Percentiles rank a stretch among this genome's conserved stretches.
phyloP scores from a whole-genome alignment of 2,797 vertebrate genomes.

The Rhinatrema bivittatum region DNA sequence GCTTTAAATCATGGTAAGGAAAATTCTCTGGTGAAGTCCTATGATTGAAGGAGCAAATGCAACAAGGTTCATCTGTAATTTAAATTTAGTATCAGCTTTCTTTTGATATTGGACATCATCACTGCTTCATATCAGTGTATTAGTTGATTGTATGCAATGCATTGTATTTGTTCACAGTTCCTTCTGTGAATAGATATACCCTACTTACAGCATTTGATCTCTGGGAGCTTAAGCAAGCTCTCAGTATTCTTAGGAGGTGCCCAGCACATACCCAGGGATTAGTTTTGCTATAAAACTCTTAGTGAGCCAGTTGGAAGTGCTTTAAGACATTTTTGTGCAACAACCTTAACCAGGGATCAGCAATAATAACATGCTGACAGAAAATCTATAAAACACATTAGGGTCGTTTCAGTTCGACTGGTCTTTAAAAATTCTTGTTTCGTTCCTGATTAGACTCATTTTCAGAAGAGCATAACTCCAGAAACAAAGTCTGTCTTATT shows the following conservation, averaged over 20 bases:
- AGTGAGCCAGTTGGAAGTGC: conserved; percentile 22
- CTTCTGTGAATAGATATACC: no score
- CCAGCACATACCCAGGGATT: conserved; percentile 8
- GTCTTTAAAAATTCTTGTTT: conserved; percentile 20
- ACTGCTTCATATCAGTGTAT: no score
- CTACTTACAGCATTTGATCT: no score
- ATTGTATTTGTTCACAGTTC: no score
- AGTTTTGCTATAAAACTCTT: conserved; percentile 14
- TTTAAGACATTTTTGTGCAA: conserved; percentile 24
- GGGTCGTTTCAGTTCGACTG: conserved; percentile 24
- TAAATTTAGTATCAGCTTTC: no score
- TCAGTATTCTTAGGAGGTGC: conserved; percentile 20
- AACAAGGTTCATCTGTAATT: no score
- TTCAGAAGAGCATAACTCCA: conserved; percentile 22
- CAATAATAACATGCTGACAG: conserved; percentile 48
- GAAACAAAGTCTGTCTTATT: conserved; percentile 23
- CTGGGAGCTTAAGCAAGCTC: neutral
- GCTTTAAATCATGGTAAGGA: no score
- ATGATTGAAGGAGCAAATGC: no score
- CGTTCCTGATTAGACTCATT: conserved; percentile 23
- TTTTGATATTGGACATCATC: no score
- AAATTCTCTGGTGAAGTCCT: no score
- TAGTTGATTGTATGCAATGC: no score
- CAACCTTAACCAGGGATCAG: conserved; percentile 14
- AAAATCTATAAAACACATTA: conserved; percentile 62